These are phyloP conservation scores for Orthonevra nobilis DNA, from an alignment of 2,888 invertebrate species.

Conservation along the genomic window DNA sequence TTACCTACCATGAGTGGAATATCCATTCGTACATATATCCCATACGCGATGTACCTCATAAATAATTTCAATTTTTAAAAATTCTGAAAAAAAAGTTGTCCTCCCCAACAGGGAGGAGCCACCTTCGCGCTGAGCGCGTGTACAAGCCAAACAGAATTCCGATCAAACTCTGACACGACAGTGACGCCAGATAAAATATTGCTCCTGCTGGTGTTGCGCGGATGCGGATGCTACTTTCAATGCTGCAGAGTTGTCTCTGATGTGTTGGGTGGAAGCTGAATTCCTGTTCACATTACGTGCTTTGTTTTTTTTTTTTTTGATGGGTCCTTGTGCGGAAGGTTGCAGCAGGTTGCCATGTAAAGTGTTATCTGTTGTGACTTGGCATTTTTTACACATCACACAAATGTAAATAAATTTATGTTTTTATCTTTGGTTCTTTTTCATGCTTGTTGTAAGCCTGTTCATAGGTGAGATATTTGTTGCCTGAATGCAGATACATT, in stretches of 20 bases:
- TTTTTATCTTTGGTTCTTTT: too few relatives aligned
- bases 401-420: slow-evolving; percentile 54
- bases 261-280: slow-evolving; percentile 48
- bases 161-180: slow-evolving; percentile 71
- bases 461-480: slow-evolving; percentile 43
- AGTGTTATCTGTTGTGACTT: slow-evolving; percentile 69
- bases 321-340: slow-evolving; percentile 59
- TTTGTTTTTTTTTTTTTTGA: slow-evolving; percentile 3
- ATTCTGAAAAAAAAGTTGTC: slow-evolving; percentile 28
- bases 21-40: slow-evolving; percentile 23
- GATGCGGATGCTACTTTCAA: slow-evolving; percentile 66
- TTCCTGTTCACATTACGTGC: slow-evolving; percentile 30
- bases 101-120: slow-evolving; percentile 23
- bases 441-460: background rate
- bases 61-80: slow-evolving; percentile 67
- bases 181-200: slow-evolving; percentile 71
- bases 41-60: slow-evolving; percentile 64
- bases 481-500: slow-evolving; percentile 34
- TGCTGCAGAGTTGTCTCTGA: slow-evolving; percentile 64
- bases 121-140: slow-evolving; percentile 26
- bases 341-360: slow-evolving; percentile 65
- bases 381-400: slow-evolving; percentile 64
- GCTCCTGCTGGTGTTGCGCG: slow-evolving; percentile 58
- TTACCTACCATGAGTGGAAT: slow-evolving; percentile 54
- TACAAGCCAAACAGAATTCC: slow-evolving; percentile 49